These are phyloP conservation scores for Drosophila subobscura DNA, from an alignment of 1,140 invertebrate species.

Conservation along the genomic window DNA sequence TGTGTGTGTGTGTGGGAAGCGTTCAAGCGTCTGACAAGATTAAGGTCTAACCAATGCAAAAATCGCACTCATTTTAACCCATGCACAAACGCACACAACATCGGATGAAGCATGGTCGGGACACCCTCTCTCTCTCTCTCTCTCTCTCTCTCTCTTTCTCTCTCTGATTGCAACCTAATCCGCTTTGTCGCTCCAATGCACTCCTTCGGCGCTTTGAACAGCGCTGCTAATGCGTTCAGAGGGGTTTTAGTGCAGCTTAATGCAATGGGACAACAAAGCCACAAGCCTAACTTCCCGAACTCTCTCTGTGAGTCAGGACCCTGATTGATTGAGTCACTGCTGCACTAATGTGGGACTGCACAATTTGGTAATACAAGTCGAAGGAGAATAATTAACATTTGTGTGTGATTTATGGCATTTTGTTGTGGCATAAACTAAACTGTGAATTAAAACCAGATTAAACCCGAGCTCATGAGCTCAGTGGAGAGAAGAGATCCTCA, in stretches of 20 bases:
- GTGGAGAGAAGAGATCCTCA: too few relatives aligned
- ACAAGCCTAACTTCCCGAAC: slow-evolving; percentile 14
- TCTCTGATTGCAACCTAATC: slow-evolving; percentile 75
- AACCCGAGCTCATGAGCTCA: too few relatives aligned
- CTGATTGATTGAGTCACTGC: slow-evolving; percentile 23
- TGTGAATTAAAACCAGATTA: too few relatives aligned
- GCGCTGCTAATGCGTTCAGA: slow-evolving; percentile 66
- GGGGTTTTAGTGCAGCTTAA: slow-evolving; percentile 66
- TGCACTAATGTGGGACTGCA: too few relatives aligned
- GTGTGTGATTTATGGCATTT: too few relatives aligned
- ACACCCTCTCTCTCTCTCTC: background rate
- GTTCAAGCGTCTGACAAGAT: slow-evolving; percentile 77
- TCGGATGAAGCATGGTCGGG: background rate
- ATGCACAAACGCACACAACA: background rate
- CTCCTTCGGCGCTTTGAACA: slow-evolving; percentile 50
- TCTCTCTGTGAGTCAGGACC: slow-evolving; percentile 41
- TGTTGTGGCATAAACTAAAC: too few relatives aligned
- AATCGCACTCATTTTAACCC: slow-evolving; percentile 64
- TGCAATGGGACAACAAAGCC: slow-evolving; percentile 70
- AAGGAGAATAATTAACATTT: too few relatives aligned
- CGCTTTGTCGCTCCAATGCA: slow-evolving; percentile 73
- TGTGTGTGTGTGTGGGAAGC: slow-evolving; percentile 67
- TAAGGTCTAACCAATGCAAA: slow-evolving; percentile 77
- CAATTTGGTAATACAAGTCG: too few relatives aligned
- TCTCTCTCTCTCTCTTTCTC: background rate